A percentile compares a stretch with the other conserved stretches of the same genome.
Evolutionary conservation across 2,888 invertebrate species (phyloP).

Genomic region (Acholoe squamosa): DNA sequence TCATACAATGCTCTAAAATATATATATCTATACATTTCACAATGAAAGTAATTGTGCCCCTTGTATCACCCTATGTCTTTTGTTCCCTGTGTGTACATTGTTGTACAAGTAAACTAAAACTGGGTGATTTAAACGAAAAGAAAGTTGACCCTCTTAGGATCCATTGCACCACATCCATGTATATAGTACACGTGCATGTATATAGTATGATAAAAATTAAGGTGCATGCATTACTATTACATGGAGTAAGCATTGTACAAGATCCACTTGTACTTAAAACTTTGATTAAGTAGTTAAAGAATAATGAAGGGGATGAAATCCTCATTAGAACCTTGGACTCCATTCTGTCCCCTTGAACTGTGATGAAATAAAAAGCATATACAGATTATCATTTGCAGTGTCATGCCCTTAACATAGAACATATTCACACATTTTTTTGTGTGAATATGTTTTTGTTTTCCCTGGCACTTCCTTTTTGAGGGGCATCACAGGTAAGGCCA

Average conservation of each 20-base stretch:
- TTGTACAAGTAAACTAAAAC: not conserved
- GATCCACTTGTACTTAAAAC: conserved; percentile 51
- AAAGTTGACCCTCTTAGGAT: not conserved
- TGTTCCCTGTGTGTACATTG: not conserved
- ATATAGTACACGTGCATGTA: not conserved
- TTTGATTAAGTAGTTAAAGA: conserved; percentile 49
- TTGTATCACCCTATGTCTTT: not conserved
- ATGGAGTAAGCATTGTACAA: conserved; percentile 14
- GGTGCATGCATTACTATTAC: conserved; percentile 15
- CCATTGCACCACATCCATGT: not conserved
- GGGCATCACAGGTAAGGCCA: not conserved
- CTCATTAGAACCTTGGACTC: conserved; percentile 8
- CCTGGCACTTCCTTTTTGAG: not conserved
- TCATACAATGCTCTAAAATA: conserved; percentile 22
- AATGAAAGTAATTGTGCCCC: conserved; percentile 35
- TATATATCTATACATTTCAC: conserved; percentile 9
- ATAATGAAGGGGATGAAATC: not conserved
- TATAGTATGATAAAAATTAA: not conserved
- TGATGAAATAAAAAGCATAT: not conserved
- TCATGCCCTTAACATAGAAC: not conserved
- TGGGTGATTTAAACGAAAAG: not conserved
- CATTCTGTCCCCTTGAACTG: not conserved
- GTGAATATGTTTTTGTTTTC: too few relatives aligned
- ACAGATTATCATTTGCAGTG: not conserved
- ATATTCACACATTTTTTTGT: too few relatives aligned